Base-by-base conservation (phyloP, 1,140 invertebrate genomes). In the Drosophila ironensis region DNA sequence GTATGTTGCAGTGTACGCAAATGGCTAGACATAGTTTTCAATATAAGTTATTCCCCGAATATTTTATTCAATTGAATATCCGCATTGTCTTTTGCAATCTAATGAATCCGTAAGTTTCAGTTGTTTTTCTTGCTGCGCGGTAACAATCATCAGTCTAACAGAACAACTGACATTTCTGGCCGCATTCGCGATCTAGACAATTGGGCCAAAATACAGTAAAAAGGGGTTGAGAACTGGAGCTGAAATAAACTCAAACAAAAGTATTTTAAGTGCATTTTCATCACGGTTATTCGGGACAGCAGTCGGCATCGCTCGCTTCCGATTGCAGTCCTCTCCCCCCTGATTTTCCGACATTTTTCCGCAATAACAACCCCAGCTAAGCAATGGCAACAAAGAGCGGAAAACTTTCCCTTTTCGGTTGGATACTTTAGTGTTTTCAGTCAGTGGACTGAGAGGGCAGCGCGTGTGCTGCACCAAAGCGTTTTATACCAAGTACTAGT, bases 181-280 rank as follows among this genome's bases (percentile, higher is more conserved):
- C 60, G 38, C 51, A 42, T 47, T 56, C 63, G 74, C 47, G 37
- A 72, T 51, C 48, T 64, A 74, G 64, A 80, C 70, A 38, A 57
- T 70, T 38, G 45, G 28, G 41, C 20, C 44, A 8, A 17, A 17
- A 17, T 38, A 37, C 7, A 20, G 9, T 9, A 14, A 30, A 45
- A 30, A 33, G 7, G n/a, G 28, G 35, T 37, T 41, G 33, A 30
- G 7, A 28, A 22, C 48, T 11, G 11, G 14, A 35, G 42, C 40
- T 28, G 59, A 61, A 78, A 66, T 77, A 48, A 82, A 82, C 68
- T 84, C 52, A 84, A 86, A 80, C 71, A 72, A 80, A 86, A 86
- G 81, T 80, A 86, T 86, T 86, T 86, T 80, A 86, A 86, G 80
- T 86, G 81, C 81, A 86, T 86, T 86, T 86, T 87, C 81, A 86